These are phyloP conservation scores for Macheiramphus alcinus DNA, from an alignment of 2,113 vertebrate genomes.

Conservation along the genomic window DNA sequence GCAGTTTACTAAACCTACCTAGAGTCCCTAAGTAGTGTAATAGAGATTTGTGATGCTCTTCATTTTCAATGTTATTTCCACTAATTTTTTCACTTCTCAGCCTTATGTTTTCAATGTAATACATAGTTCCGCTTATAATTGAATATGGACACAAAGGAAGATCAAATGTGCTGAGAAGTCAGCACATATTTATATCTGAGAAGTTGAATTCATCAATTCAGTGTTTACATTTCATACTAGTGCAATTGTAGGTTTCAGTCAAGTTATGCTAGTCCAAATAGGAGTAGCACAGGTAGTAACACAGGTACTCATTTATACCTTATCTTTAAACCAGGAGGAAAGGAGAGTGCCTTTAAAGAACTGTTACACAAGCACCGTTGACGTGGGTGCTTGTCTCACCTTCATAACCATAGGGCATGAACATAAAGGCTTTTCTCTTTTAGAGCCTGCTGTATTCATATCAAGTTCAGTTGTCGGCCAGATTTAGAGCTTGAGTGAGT, in stretches of 20 bases:
- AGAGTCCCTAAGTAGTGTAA: neutral
- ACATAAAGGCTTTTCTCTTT: neutral
- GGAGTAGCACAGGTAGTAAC: neutral
- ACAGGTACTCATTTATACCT: neutral
- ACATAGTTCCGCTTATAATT: neutral
- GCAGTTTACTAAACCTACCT: neutral
- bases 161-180: neutral
- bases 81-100: neutral
- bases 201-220: neutral
- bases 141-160: neutral
- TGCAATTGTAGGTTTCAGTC: neutral
- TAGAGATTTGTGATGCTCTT: neutral
- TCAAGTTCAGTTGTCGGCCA: neutral
- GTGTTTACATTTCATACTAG: neutral
- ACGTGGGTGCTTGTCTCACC: neutral
- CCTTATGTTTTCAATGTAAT: neutral
- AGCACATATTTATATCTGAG: neutral
- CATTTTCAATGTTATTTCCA: neutral
- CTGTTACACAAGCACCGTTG: neutral
- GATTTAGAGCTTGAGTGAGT: neutral
- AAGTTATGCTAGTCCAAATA: neutral
- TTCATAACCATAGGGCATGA: neutral
- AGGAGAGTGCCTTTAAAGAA: neutral
- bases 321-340: neutral
- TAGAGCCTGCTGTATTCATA: neutral